These are phyloP conservation scores for Pipistrellus nathusii DNA, from an alignment of 2,797 vertebrate genomes.

Conservation along the genomic window DNA sequence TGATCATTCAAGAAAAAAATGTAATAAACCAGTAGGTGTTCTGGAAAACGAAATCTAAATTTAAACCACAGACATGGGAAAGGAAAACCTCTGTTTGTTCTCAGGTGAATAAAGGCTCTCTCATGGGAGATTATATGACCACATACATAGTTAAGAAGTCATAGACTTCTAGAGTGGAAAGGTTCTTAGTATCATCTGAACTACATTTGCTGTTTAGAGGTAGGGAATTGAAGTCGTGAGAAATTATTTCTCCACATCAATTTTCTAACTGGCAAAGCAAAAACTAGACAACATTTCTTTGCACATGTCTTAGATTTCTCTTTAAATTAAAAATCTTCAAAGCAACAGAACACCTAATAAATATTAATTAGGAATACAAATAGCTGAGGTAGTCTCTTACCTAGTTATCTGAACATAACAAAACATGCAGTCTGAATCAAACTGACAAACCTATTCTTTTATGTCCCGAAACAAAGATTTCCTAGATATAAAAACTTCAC, in stretches of 20 bases:
- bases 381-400: not conserved
- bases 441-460: not conserved
- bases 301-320: not conserved
- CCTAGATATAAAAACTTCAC: not conserved
- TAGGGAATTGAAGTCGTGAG: not conserved
- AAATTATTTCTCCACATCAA: not conserved
- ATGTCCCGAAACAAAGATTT: not conserved
- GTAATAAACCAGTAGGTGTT: not conserved
- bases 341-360: slow-evolving; percentile 5
- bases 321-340: not conserved
- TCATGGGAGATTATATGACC: fast-evolving
- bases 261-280: not conserved
- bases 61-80: not conserved
- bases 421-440: not conserved
- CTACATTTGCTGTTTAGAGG: not conserved
- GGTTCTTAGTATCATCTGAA: not conserved
- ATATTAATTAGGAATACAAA: slow-evolving; percentile 41
- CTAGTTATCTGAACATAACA: slow-evolving; percentile 1
- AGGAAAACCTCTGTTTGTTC: not conserved
- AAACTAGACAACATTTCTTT: not conserved
- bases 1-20: not conserved
- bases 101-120: not conserved
- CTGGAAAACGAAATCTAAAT: slow-evolving; percentile 13
- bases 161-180: not conserved
- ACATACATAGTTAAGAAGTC: not conserved